phyloP scores from a whole-genome alignment of 2,797 vertebrate genomes.

The Epinephelus awoara region DNA sequence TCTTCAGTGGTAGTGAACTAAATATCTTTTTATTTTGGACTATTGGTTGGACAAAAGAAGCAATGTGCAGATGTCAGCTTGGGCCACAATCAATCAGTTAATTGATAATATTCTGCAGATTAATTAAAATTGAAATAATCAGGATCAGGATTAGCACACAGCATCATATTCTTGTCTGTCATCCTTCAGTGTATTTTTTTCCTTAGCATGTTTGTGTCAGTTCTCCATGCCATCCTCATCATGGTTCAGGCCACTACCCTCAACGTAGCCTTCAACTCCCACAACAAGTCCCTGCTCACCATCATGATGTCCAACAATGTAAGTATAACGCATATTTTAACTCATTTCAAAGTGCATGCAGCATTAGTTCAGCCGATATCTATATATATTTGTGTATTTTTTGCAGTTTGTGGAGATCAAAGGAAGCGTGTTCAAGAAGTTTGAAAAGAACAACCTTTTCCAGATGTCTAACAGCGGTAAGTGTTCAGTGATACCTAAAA shows the following conservation, averaged over 20 bases:
- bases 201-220: conserved; percentile 84
- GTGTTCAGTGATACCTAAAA: conserved; percentile 60
- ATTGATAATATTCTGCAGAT: background rate
- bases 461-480: conserved; percentile 98
- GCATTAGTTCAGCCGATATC: background rate
- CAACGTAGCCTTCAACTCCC: conserved; percentile 98
- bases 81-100: background rate
- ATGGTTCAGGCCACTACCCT: conserved; percentile 98
- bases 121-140: background rate
- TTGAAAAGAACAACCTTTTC: conserved; percentile 99
- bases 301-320: conserved; percentile 99
- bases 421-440: conserved; percentile 99
- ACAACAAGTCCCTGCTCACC: conserved; percentile 97
- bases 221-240: conserved; percentile 96
- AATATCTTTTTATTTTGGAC: background rate
- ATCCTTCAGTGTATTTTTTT: conserved; percentile 34
- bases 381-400: background rate
- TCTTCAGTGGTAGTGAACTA: too few relatives aligned
- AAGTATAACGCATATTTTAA: conserved; percentile 73
- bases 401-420: conserved; percentile 98
- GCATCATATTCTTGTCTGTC: background rate
- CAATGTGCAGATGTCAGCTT: background rate
- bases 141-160: background rate
- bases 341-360: background rate
- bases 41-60: background rate